These are phyloP conservation scores for Myathropa florea DNA, from an alignment of 2,888 invertebrate genomes.

Conservation along the genomic window DNA sequence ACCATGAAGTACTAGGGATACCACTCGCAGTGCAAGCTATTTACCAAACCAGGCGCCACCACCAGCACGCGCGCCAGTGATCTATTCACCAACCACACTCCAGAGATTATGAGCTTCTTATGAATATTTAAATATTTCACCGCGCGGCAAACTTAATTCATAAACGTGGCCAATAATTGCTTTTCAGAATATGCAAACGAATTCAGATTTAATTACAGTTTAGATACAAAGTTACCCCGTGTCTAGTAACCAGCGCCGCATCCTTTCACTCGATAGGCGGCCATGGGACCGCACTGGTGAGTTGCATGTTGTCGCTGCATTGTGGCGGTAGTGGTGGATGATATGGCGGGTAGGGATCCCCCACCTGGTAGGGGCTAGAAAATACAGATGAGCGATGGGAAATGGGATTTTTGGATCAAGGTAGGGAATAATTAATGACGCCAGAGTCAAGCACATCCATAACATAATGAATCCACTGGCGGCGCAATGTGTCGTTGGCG, in stretches of 20 bases:
- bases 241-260: conserved; percentile 33
- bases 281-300: not conserved
- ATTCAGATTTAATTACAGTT: conserved; percentile 71
- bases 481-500: not conserved
- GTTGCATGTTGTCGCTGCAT: conserved; percentile 26
- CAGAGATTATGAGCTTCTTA: conserved; percentile 63
- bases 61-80: conserved; percentile 20
- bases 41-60: conserved; percentile 42
- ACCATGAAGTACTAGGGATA: not conserved
- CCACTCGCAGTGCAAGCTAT: conserved; percentile 16
- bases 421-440: conserved; percentile 62
- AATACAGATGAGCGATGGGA: conserved; percentile 62
- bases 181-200: conserved; percentile 70
- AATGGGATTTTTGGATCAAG: conserved; percentile 58
- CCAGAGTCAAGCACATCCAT: conserved; percentile 27
- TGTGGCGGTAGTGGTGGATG: not conserved
- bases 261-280: not conserved
- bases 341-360: not conserved
- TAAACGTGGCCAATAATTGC: conserved; percentile 68
- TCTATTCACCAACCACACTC: conserved; percentile 63
- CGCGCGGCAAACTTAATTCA: conserved; percentile 64
- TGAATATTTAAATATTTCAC: conserved; percentile 69
- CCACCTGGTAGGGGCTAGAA: conserved; percentile 9
- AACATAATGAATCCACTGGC: conserved; percentile 44
- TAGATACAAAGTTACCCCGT: conserved; percentile 63